Evolutionary conservation across 2,797 vertebrate species (phyloP).

Genomic region (Chromis chromis): DNA sequence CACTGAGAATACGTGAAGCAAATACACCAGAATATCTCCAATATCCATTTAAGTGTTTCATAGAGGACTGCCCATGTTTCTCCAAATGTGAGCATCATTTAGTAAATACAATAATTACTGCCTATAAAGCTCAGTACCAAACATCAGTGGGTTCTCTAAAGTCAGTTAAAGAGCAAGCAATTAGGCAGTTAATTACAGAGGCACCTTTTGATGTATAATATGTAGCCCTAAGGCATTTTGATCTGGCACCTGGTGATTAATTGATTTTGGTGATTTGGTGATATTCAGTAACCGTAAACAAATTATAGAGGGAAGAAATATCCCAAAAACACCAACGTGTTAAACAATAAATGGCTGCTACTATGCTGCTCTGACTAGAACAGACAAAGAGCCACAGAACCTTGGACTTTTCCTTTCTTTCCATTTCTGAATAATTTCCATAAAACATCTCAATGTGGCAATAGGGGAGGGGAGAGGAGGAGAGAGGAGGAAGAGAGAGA

Average conservation of each 20-base stretch:
- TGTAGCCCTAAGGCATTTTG: conserved; percentile 14
- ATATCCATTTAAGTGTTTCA: conserved; percentile 22
- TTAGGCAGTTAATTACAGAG: conserved; percentile 21
- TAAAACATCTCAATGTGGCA: conserved; percentile 66
- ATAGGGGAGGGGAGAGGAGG: conserved; percentile 9
- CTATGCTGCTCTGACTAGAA: conserved; percentile 48
- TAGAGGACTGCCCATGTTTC: conserved; percentile 4
- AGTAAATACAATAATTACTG: not conserved
- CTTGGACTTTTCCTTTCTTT: conserved; percentile 60
- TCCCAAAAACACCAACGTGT: conserved; percentile 30
- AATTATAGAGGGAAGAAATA: conserved; percentile 33
- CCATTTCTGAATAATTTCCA: conserved; percentile 72
- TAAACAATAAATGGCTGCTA: conserved; percentile 42
- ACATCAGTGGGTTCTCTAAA: conserved; percentile 6
- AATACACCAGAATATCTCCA: conserved; percentile 30
- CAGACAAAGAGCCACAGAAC: conserved; percentile 63
- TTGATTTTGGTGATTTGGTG: conserved; percentile 9
- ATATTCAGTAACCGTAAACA: conserved; percentile 16
- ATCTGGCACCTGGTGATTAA: conserved; percentile 35
- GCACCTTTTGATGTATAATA: conserved; percentile 16
- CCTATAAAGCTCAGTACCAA: not conserved
- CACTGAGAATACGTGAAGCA: conserved; percentile 44
- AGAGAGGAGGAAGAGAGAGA: conserved; percentile 26
- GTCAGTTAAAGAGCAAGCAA: conserved; percentile 29
- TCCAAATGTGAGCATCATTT: conserved; percentile 4